phyloP scores from a whole-genome alignment of 2,113 vertebrate species.

The Acanthochromis polyacanthus region DNA sequence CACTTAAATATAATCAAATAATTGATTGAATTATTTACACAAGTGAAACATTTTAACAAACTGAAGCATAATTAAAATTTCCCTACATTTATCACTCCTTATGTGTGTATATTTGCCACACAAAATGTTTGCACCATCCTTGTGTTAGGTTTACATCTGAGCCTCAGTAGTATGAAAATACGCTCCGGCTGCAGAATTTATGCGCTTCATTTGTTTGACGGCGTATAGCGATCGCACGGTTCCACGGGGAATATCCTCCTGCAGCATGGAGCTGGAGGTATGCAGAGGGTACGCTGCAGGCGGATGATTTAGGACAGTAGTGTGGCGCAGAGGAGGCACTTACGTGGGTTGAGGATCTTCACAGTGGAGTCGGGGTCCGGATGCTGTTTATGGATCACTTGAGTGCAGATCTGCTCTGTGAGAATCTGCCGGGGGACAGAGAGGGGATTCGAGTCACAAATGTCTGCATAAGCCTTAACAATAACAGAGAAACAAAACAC shows the following conservation, averaged over 20 bases:
- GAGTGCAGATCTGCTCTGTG: conserved; percentile 97
- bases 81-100: conserved; percentile 23
- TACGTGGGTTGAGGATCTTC: conserved; percentile 99
- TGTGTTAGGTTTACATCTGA: conserved; percentile 47
- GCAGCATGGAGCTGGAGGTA: conserved; percentile 63
- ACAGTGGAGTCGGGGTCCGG: conserved; percentile 96
- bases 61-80: too few relatives aligned
- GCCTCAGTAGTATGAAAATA: conserved; percentile 52
- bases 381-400: conserved; percentile 98
- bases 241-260: conserved; percentile 61
- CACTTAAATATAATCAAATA: too few relatives aligned
- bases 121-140: conserved; percentile 40
- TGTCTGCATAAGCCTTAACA: conserved; percentile 42
- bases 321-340: conserved; percentile 78
- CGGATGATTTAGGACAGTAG: conserved; percentile 68
- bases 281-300: conserved; percentile 50
- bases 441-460: conserved; percentile 58
- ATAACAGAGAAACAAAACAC: conserved; percentile 59
- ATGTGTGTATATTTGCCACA: conserved; percentile 47
- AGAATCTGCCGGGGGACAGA: conserved; percentile 88
- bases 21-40: too few relatives aligned
- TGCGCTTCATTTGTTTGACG: conserved; percentile 67
- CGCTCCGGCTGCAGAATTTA: conserved; percentile 65
- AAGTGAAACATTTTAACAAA: too few relatives aligned
- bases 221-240: conserved; percentile 51